phyloP scores from a whole-genome alignment of 2,797 vertebrate genomes.

The Bradypodion ventrale region DNA sequence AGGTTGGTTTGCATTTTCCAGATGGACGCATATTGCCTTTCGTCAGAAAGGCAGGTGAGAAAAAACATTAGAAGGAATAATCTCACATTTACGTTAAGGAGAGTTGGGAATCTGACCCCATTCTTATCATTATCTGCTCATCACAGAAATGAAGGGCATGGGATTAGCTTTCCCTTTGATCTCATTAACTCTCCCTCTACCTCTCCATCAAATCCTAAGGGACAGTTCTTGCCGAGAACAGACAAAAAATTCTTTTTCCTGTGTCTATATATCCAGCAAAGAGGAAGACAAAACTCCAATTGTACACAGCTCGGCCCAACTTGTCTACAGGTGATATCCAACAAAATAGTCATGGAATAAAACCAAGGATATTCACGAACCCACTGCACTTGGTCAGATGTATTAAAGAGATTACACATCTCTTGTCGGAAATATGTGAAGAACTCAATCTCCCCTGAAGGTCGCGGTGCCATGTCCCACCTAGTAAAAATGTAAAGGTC shows the following conservation, averaged over 20 bases:
- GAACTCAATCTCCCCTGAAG: no score
- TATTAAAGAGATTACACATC: slow-evolving; percentile 61
- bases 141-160: slow-evolving; percentile 39
- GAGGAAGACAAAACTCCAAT: slow-evolving; percentile 61
- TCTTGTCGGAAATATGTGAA: slow-evolving; percentile 49
- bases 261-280: slow-evolving; percentile 42
- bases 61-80: slow-evolving; percentile 17
- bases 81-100: slow-evolving; percentile 37
- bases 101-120: background rate
- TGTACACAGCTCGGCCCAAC: slow-evolving; percentile 61
- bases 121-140: background rate
- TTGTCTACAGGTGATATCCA: slow-evolving; percentile 51
- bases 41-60: slow-evolving; percentile 35
- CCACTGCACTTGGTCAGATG: slow-evolving; percentile 50
- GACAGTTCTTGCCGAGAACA: slow-evolving; percentile 55
- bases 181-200: slow-evolving; percentile 38
- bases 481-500: no score
- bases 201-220: slow-evolving; percentile 44
- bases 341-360: slow-evolving; percentile 56
- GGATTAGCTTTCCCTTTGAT: slow-evolving; percentile 52
- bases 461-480: no score
- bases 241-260: slow-evolving; percentile 33
- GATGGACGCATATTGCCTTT: slow-evolving; percentile 25
- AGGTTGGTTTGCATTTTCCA: slow-evolving; percentile 37
- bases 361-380: slow-evolving; percentile 57